Conservation (phyloP, 2,797 vertebrate genomes). For the Brotula barbata region DNA sequence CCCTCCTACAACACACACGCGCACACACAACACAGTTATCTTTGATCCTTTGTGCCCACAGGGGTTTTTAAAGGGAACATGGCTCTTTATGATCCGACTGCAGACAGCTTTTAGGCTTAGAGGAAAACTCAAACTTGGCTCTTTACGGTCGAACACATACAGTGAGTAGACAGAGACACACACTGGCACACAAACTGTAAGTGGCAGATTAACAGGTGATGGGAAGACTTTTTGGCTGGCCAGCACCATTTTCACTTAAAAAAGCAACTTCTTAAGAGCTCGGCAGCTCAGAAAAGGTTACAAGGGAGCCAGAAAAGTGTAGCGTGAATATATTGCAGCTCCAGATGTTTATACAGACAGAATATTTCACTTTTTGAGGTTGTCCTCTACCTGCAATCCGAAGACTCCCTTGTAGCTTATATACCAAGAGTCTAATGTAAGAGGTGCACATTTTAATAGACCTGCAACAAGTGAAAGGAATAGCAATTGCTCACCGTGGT, state of each 20-base stretch:
- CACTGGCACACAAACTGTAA: conserved; percentile 28
- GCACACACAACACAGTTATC: conserved; percentile 29
- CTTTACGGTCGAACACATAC: neutral
- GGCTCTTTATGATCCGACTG: conserved; percentile 47
- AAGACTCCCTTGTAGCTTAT: too few species aligned
- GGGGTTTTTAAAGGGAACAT: conserved; percentile 37
- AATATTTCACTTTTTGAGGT: neutral
- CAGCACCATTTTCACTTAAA: conserved; percentile 28
- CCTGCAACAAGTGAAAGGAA: neutral
- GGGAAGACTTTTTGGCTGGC: conserved; percentile 35
- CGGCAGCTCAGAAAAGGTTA: neutral
- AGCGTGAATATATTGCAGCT: neutral
- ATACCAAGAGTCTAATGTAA: neutral
- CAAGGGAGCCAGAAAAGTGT: neutral
- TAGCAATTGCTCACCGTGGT: neutral
- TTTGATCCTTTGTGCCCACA: conserved; percentile 21
- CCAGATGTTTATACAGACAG: neutral
- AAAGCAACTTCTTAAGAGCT: neutral
- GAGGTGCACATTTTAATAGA: neutral
- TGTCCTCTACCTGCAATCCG: neutral
- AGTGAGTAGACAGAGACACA: neutral
- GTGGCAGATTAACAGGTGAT: conserved; percentile 51
- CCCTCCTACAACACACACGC: conserved; percentile 9
- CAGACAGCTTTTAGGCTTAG: conserved; percentile 50
- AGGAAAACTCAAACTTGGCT: conserved; percentile 31